phyloP scores from a whole-genome alignment of 1,140 invertebrate species.

The Solen grandis region DNA sequence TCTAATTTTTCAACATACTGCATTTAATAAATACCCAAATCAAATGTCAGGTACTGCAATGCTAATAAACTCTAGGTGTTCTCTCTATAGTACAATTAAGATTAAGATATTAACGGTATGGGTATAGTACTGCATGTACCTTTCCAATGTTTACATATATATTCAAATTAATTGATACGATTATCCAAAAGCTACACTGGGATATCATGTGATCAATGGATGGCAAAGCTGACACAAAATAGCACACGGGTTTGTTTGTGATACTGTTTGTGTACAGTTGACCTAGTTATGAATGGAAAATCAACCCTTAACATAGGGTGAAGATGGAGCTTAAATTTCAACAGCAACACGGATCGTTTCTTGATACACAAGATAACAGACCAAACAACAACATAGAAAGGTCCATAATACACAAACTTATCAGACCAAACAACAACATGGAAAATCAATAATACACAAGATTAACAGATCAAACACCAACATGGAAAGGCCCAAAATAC shows the following conservation, averaged over 20 bases:
- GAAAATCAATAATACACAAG: background rate
- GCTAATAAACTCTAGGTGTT: background rate
- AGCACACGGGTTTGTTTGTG: no score
- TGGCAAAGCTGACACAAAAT: no score
- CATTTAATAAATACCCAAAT: no score
- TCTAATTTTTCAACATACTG: background rate
- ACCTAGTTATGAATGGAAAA: no score
- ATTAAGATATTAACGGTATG: background rate
- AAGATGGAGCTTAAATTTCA: no score
- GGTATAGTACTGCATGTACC: background rate
- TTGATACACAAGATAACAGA: no score
- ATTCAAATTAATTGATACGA: no score
- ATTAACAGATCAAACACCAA: background rate
- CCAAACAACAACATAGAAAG: background rate
- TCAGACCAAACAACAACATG: background rate
- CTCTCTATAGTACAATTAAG: conserved; percentile 7
- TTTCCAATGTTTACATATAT: background rate
- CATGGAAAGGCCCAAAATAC: background rate
- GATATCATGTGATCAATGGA: no score
- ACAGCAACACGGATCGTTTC: no score
- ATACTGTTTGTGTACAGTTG: no score
- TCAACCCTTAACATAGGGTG: no score
- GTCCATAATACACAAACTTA: background rate
- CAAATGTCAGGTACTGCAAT: background rate
- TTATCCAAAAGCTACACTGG: no score